These are phyloP conservation scores for Perognathus longimembris DNA, from an alignment of 2,113 vertebrate species.

Conservation along the genomic window DNA sequence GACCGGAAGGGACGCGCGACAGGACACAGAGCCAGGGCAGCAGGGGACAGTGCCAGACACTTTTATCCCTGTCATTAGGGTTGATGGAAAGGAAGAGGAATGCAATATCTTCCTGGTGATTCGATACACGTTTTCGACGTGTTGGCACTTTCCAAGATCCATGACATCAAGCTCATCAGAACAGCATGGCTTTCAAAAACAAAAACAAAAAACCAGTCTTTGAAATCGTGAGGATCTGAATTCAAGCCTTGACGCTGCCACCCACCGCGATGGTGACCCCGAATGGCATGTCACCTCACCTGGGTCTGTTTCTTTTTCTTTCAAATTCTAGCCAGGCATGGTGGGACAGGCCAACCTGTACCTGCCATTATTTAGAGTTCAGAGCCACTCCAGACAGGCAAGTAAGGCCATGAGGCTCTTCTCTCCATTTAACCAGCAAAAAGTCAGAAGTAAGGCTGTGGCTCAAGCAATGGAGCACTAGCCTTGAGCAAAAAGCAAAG, in stretches of 20 bases:
- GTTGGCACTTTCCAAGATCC: slow-evolving; percentile 7
- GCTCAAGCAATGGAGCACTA: too few species aligned
- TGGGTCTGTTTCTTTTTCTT: neutral
- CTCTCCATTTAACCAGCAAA: too few species aligned
- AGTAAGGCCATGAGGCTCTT: too few species aligned
- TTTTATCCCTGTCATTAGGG: slow-evolving; percentile 65
- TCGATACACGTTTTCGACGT: slow-evolving; percentile 4
- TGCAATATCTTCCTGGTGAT: neutral
- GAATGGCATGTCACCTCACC: neutral
- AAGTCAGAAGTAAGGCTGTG: too few species aligned
- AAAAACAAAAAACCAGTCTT: neutral
- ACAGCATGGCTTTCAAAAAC: neutral
- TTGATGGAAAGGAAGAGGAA: slow-evolving; percentile 51
- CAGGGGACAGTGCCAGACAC: slow-evolving; percentile 26
- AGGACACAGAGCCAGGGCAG: slow-evolving; percentile 28
- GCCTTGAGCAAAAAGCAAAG: too few species aligned
- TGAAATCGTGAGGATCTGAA: neutral
- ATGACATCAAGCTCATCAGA: neutral
- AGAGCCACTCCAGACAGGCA: too few species aligned
- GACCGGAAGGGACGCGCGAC: neutral
- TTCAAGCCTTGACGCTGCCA: neutral
- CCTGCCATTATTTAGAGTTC: too few species aligned
- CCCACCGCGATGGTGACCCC: neutral
- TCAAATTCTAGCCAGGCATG: too few species aligned
- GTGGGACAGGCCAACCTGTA: too few species aligned